Evolutionary conservation across 2,888 invertebrate species (phyloP).

Genomic region (Agapetus fuscipes): DNA sequence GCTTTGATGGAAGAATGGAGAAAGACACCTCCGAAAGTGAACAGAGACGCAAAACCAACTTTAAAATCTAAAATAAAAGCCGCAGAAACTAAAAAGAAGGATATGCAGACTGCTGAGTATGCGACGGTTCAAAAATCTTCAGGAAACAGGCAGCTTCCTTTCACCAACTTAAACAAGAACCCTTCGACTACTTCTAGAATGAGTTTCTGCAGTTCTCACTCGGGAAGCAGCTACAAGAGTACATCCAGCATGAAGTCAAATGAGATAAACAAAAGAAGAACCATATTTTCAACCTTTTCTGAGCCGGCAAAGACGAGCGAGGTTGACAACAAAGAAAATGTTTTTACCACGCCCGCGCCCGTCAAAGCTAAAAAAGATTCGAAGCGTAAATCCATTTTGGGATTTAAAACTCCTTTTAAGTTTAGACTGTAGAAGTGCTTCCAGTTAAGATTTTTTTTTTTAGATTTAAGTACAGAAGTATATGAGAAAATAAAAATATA

Average conservation of each 20-base stretch:
- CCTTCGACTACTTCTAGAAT: slow-evolving; percentile 8
- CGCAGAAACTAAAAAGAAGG: slow-evolving; percentile 10
- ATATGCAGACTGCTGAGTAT: not conserved
- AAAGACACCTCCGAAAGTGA: slow-evolving; percentile 33
- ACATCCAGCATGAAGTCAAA: slow-evolving; percentile 3
- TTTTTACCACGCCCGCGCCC: slow-evolving; percentile 4
- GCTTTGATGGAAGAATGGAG: slow-evolving; percentile 30
- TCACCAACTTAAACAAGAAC: slow-evolving; percentile 1
- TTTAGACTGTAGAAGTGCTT: slow-evolving; percentile 24
- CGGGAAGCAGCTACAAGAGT: slow-evolving; percentile 15
- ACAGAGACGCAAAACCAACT: slow-evolving; percentile 11
- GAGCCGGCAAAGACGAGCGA: slow-evolving; percentile 3
- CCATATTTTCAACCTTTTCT: not conserved
- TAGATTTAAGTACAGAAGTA: slow-evolving; percentile 2
- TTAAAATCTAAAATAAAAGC: slow-evolving; percentile 10
- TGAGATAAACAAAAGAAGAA: slow-evolving; percentile 1
- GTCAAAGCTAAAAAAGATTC: slow-evolving; percentile 31
- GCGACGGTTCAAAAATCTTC: not conserved
- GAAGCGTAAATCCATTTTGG: slow-evolving; percentile 34
- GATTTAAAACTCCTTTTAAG: slow-evolving; percentile 43
- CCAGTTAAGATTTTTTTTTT: slow-evolving; percentile 1
- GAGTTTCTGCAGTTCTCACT: slow-evolving; percentile 13
- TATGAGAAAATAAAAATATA: slow-evolving; percentile 8
- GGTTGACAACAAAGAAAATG: slow-evolving; percentile 14
- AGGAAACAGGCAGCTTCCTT: not conserved